Evolutionary conservation across 2,797 vertebrate genomes (phyloP).

Genomic region (Parauchenoglanis ngamensis): DNA sequence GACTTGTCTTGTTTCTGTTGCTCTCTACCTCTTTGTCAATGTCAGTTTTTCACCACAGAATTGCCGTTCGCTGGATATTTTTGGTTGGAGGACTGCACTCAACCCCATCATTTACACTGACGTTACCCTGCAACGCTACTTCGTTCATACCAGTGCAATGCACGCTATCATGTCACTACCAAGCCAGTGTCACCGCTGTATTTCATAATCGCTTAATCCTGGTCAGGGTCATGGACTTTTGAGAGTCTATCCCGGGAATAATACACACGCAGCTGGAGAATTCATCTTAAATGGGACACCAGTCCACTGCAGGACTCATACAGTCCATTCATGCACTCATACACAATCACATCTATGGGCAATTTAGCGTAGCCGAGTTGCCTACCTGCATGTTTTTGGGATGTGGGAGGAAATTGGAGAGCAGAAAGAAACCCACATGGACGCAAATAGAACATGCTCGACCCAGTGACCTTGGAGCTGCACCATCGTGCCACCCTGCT

Average conservation of each 20-base stretch:
- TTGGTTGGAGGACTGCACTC: background rate
- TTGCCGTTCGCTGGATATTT: background rate
- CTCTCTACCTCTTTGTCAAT: background rate
- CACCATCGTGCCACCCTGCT: background rate
- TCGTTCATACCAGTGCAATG: background rate
- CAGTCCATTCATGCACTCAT: background rate
- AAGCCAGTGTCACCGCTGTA: background rate
- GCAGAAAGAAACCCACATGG: constrained; percentile 3
- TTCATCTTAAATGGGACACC: background rate
- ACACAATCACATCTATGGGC: background rate
- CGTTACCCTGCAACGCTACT: background rate
- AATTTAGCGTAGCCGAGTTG: background rate
- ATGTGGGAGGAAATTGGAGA: background rate
- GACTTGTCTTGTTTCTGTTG: background rate
- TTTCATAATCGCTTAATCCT: background rate
- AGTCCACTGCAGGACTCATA: background rate
- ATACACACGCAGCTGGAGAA: background rate
- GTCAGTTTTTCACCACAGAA: background rate
- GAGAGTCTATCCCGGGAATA: background rate
- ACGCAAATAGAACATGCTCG: background rate
- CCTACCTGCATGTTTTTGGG: background rate
- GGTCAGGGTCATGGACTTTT: background rate
- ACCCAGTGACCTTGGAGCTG: background rate
- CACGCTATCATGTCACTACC: background rate
- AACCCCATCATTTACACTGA: background rate